Evolutionary conservation across 1,140 invertebrate species (phyloP).

Genomic region (Drosophila guanche): DNA sequence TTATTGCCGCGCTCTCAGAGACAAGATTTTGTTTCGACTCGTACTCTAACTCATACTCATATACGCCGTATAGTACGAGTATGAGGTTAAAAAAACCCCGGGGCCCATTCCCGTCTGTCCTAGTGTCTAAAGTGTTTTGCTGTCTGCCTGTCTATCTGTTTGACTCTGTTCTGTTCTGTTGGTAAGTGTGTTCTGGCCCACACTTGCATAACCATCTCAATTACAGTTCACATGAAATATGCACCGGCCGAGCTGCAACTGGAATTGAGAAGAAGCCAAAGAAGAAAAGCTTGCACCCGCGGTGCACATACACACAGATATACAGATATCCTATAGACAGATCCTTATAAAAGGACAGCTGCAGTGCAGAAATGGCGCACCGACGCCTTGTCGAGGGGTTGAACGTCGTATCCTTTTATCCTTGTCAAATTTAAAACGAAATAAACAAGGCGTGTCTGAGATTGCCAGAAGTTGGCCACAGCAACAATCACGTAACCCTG

Average conservation of each 20-base stretch:
- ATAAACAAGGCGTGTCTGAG: constrained; percentile 47
- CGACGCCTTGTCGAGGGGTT: not conserved
- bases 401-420: constrained; percentile 41
- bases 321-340: constrained; percentile 53
- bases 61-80: not conserved
- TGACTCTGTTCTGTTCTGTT: constrained; percentile 8
- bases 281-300: constrained; percentile 24
- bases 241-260: constrained; percentile 17
- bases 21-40: constrained; percentile 46
- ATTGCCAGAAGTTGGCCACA: constrained; percentile 28
- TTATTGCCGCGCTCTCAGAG: constrained; percentile 53
- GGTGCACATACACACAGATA: not conserved
- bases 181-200: constrained; percentile 13
- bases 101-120: constrained; percentile 37
- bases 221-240: constrained; percentile 47
- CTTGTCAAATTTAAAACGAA: constrained; percentile 44
- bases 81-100: constrained; percentile 36
- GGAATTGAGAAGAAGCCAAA: not conserved
- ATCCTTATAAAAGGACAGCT: constrained; percentile 43
- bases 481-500: constrained; percentile 48
- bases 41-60: constrained; percentile 1
- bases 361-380: constrained; percentile 25
- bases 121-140: constrained; percentile 39
- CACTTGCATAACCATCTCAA: constrained; percentile 42
- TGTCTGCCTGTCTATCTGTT: constrained; percentile 26